Evolutionary conservation across 2,888 invertebrate genomes (phyloP).

Genomic region (Leptopterna dolabrata): DNA sequence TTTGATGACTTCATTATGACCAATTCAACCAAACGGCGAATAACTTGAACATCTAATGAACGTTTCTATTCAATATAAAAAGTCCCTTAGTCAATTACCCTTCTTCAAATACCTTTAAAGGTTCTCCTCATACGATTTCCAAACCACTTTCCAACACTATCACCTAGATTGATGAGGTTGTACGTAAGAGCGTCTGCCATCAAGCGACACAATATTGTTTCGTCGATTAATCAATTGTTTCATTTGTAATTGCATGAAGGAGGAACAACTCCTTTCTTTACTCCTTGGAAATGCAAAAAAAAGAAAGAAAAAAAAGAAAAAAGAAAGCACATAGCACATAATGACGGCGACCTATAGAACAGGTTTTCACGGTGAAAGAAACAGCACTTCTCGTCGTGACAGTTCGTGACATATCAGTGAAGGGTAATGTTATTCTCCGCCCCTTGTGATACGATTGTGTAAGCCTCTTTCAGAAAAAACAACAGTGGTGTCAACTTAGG

Average conservation of each 20-base stretch:
- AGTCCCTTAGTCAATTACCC: not conserved
- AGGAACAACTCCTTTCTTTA: not conserved
- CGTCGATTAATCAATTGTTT: not conserved
- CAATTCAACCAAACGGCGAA: too few species aligned
- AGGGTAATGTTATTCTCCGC: not conserved
- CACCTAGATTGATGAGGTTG: not conserved
- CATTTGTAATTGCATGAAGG: not conserved
- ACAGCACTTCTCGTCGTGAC: conserved; percentile 1
- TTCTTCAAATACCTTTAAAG: not conserved
- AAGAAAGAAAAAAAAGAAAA: too few species aligned
- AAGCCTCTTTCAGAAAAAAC: too few species aligned
- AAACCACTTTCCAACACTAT: not conserved
- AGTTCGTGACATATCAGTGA: conserved; percentile 3
- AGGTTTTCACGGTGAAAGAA: not conserved
- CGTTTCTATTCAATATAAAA: not conserved
- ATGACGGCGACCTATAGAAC: not conserved
- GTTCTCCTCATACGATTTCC: not conserved
- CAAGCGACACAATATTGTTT: not conserved
- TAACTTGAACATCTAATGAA: not conserved
- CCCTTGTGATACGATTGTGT: not conserved
- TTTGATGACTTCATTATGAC: too few species aligned
- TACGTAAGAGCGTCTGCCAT: not conserved
- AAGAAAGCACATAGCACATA: conserved; percentile 5
- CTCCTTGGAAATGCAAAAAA: not conserved
- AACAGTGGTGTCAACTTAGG: too few species aligned